phyloP scores from a whole-genome alignment of 2,888 invertebrate species.

The Dryomyza anilis region DNA sequence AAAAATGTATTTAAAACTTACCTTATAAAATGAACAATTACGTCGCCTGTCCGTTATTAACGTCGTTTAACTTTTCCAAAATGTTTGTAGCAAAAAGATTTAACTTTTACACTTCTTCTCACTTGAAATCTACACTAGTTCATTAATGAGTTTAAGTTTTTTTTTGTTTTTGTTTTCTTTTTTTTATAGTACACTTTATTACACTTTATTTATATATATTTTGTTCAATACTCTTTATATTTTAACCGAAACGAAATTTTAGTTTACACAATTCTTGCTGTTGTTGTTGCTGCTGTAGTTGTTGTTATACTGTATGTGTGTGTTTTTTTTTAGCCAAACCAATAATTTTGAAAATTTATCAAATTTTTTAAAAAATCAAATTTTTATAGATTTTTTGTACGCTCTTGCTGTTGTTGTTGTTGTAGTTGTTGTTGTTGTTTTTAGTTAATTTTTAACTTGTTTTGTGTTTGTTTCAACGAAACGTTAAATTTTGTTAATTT shows the following conservation, averaged over 20 bases:
- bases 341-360: slow-evolving; percentile 61
- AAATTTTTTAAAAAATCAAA: slow-evolving; percentile 55
- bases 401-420: slow-evolving; percentile 24
- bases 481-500: slow-evolving; percentile 30
- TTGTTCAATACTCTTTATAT: slow-evolving; percentile 35
- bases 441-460: slow-evolving; percentile 32
- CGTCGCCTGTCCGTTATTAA: no score
- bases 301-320: slow-evolving; percentile 34
- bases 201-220: slow-evolving; percentile 33
- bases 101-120: no score
- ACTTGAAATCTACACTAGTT: no score
- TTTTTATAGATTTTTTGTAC: slow-evolving; percentile 46
- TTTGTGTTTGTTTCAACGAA: slow-evolving; percentile 41
- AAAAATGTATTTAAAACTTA: no score
- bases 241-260: slow-evolving; percentile 60
- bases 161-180: slow-evolving; percentile 24
- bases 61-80: no score
- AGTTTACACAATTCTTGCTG: slow-evolving; percentile 40
- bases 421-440: slow-evolving; percentile 32
- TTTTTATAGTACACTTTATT: slow-evolving; percentile 31
- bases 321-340: slow-evolving; percentile 49
- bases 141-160: no score
- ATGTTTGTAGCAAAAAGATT: no score
- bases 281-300: slow-evolving; percentile 34
- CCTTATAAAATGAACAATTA: no score